Evolutionary conservation across 2,888 invertebrate species (phyloP).

Genomic region (Acanthosepion pharaonis): DNA sequence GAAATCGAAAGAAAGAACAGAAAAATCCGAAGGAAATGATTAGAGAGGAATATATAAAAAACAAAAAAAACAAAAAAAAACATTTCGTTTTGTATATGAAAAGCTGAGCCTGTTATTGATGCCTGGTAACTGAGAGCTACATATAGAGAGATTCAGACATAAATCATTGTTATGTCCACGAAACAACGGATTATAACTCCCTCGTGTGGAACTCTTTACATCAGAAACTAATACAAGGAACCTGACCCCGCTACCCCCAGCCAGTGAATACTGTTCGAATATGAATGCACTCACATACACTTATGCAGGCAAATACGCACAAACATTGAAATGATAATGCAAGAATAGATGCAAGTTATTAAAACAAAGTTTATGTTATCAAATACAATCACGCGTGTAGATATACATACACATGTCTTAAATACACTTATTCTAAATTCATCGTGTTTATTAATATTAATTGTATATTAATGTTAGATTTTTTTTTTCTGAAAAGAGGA

Average conservation of each 20-base stretch:
- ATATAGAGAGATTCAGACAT: neutral
- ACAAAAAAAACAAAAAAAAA: neutral
- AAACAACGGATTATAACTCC: conserved; percentile 10
- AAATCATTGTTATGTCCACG: neutral
- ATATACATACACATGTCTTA: neutral
- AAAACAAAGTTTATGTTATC: neutral
- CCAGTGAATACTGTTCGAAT: neutral
- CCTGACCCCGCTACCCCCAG: neutral
- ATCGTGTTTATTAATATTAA: too few relatives aligned
- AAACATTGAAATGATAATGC: neutral
- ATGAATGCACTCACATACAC: neutral
- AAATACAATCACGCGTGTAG: neutral
- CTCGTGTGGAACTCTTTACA: neutral
- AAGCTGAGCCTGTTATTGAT: neutral
- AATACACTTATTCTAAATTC: too few relatives aligned
- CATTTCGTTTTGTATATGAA: neutral
- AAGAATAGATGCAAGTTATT: neutral
- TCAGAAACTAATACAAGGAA: neutral
- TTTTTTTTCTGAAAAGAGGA: too few relatives aligned
- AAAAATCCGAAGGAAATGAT: neutral
- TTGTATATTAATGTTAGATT: too few relatives aligned
- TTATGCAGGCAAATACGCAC: neutral
- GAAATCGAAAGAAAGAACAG: neutral
- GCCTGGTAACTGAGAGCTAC: neutral
- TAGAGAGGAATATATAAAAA: neutral